Base-by-base conservation (phyloP, 2,888 invertebrate species). In the Ypsolopha scabrella region DNA sequence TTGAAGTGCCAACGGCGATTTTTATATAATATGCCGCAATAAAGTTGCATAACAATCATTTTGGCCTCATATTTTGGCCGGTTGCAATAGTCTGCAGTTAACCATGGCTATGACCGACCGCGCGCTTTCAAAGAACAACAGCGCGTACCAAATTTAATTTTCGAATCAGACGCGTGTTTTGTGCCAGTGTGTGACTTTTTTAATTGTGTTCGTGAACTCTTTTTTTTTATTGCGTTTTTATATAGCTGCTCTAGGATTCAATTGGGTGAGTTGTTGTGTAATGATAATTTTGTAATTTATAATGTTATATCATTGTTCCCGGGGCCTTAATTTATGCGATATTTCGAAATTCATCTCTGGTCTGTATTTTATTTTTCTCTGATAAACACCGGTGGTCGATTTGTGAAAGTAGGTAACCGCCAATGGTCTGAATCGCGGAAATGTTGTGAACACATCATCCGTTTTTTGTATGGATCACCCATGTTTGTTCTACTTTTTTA, bases 1-100 rank as follows among this genome's bases (percentile, higher is more conserved):
- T 58, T 52, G 57, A 57, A 66, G 67, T 67, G 72, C 80, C 72
- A 68, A 58, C 73, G 75, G 79, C 77, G 60, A 72, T 77, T 79
- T 82, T 83, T 81, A 81, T 81, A 76, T 81, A 83, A 83, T 76
- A 75, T 70, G 65, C 69, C 71, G 80, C 77, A 80, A 82, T 75
- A 73, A 75, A 69, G 65, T 83, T 81, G 69, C 68, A 72, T 71
- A 81, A 82, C 64, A 58, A 66, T 69, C 70, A 74, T 74, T 79
- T 70, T 70, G 80, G 72, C 80, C 81, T 80, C 80, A 79, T 75
- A 80, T 76, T 80, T 82, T 77, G 75, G 73, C 67, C 65, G 69
- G 69, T 75, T 74, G 68, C 75, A 64, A 72, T 75, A 76, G 74
- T 78, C 71, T 61, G 58, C 63, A 62, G 61, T 63, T 56, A 63